A percentile compares a stretch with the other conserved stretches of the same genome.
Conservation (phyloP, 2,888 invertebrate genomes). For the Geophilus truncorum region DNA sequence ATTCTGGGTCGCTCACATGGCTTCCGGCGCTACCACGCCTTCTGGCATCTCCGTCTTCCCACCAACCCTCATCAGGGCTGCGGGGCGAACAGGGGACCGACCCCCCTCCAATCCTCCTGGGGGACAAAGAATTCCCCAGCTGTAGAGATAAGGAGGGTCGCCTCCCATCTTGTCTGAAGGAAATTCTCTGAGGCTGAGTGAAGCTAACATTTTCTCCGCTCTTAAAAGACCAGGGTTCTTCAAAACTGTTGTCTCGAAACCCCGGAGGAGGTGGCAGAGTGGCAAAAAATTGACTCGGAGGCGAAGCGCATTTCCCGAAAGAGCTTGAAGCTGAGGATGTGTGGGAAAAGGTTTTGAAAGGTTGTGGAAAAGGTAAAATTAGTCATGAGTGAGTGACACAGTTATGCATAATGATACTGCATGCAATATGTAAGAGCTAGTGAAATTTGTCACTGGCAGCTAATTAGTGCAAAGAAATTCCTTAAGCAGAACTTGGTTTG, state of each 20-base stretch:
- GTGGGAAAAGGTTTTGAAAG: neutral
- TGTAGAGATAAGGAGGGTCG: neutral
- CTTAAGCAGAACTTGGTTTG: no score
- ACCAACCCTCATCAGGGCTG: slow-evolving; percentile 1
- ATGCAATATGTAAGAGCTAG: no score
- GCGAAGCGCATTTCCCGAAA: neutral
- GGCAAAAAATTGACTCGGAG: neutral
- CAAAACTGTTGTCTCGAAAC: slow-evolving; percentile 10
- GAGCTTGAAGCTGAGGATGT: neutral
- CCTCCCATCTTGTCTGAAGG: neutral
- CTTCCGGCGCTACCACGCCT: slow-evolving; percentile 8
- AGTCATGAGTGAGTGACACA: no score
- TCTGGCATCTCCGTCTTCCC: neutral
- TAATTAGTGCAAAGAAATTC: no score
- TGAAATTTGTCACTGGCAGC: no score
- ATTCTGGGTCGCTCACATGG: slow-evolving; percentile 28
- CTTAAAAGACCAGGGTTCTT: slow-evolving; percentile 8
- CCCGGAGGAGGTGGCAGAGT: slow-evolving; percentile 29
- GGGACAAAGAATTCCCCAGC: neutral
- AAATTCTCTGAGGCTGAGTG: neutral
- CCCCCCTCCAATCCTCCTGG: neutral
- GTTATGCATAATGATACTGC: no score
- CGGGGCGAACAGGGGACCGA: slow-evolving; percentile 19
- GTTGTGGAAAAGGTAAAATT: no score
- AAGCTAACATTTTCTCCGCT: slow-evolving; percentile 4